Conservation (phyloP, 1,140 invertebrate species). For the Bombus waltoni region DNA sequence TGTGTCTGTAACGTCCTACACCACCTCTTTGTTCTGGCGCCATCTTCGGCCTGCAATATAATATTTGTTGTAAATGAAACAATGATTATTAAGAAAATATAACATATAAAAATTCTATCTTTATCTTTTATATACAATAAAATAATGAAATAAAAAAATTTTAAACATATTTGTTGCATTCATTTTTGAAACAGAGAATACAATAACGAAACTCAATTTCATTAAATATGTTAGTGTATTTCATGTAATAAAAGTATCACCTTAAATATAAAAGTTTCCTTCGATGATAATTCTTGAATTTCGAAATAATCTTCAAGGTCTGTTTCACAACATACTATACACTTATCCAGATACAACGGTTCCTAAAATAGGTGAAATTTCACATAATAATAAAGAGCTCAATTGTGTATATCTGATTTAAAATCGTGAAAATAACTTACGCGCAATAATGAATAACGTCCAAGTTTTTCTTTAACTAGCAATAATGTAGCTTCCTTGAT, state of each 20-base stretch:
- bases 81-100: not conserved
- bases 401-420: not conserved
- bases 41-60: constrained; percentile 92
- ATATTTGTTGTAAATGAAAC: constrained; percentile 46
- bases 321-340: constrained; percentile 93
- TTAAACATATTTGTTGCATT: no score
- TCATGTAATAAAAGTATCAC: constrained; percentile 81
- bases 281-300: constrained; percentile 95
- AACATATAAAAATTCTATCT: not conserved
- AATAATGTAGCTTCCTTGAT: constrained; percentile 94
- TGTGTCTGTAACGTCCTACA: constrained; percentile 94
- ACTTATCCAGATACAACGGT: constrained; percentile 94
- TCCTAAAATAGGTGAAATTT: constrained; percentile 83
- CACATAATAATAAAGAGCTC: no score
- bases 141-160: not conserved
- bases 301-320: constrained; percentile 97
- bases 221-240: not conserved
- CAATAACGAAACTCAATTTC: not conserved
- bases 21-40: constrained; percentile 92
- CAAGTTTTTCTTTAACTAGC: constrained; percentile 94
- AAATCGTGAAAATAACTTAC: constrained; percentile 78
- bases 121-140: not conserved
- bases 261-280: constrained; percentile 97
- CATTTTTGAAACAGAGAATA: not conserved
- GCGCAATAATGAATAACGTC: constrained; percentile 92